Base-by-base conservation (phyloP, 2,113 vertebrate species). In the Psittacus erithacus region DNA sequence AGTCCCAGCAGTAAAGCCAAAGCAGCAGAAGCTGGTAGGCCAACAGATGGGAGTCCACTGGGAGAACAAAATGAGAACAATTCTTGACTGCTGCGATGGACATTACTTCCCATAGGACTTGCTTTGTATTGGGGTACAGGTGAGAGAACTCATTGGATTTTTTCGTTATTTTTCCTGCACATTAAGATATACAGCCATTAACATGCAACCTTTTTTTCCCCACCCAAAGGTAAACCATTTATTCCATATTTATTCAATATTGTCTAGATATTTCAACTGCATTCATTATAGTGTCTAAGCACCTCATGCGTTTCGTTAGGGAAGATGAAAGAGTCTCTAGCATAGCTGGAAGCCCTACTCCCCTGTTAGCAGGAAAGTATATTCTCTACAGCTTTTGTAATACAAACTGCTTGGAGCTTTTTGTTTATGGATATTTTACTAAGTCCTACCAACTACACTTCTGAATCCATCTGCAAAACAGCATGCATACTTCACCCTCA, bases 261-360 rank as follows among this genome's bases (percentile, higher is more conserved):
- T 73, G 74, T 57, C 89, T 92, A 95, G 78, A 29, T 87, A 97
- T 68, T 95, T 95, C 64, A 95, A 89, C 82, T 92, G 90, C 86
- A 93, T 94, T 88, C 76, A 41, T 88, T 63, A 75, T 1, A 67
- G 38, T 33, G 52, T 63, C 67, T 25, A 79, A 83, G 69, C 64
- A 90, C 50, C 76, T 92, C 93, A 86, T 93, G 92, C 77, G 33
- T 88, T 92, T 70, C 1, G 39, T 86, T 70, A 93, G 38, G 59
- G 53, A 43, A 93, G 68, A 90, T 50, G 43, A 65, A 63, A 86
- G 50, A n/a, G 43, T 46, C 69, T 88, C 64, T 57, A 43, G 68
- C 43, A 86, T 29, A 68, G 69, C 65, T 95, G 86, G 80, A 92
- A 93, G 80, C 65, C 82, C 60, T 78, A 57, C 64, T 73, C 76